These are phyloP conservation scores for Drosophila sordidapex DNA, from an alignment of 2,888 invertebrate species.

Conservation along the genomic window DNA sequence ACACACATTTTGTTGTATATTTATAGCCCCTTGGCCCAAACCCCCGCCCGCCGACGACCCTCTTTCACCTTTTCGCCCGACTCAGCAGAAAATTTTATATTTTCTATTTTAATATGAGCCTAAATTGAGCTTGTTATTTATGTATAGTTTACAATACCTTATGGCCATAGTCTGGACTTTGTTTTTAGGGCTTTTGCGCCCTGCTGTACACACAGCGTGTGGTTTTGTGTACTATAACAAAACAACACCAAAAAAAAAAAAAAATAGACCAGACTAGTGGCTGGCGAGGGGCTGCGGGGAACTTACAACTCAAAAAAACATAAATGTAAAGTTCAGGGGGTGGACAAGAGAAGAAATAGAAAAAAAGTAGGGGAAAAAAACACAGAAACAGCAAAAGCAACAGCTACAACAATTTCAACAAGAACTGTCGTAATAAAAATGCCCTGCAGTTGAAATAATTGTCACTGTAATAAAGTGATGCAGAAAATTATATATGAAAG, in stretches of 20 bases:
- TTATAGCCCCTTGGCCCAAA: constrained; percentile 3
- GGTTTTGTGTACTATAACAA: constrained; percentile 21
- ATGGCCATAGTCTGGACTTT: constrained; percentile 50
- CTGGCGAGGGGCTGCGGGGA: constrained; percentile 8
- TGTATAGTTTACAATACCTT: constrained; percentile 76
- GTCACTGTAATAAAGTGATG: constrained; percentile 80
- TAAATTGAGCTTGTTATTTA: constrained; percentile 78
- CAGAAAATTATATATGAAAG: constrained; percentile 67
- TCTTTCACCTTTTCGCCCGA: constrained; percentile 47
- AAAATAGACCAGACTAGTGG: constrained; percentile 17
- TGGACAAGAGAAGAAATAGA: neutral
- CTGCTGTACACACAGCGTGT: constrained; percentile 60
- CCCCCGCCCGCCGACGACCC: neutral
- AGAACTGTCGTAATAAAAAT: constrained; percentile 76
- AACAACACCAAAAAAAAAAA: constrained; percentile 25
- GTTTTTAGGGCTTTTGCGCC: constrained; percentile 39
- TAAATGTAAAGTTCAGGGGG: constrained; percentile 23
- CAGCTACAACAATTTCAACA: constrained; percentile 51
- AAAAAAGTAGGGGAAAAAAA: neutral
- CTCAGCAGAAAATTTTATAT: constrained; percentile 65
- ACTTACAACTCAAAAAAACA: constrained; percentile 10
- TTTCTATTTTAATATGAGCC: constrained; percentile 75
- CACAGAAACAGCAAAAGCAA: constrained; percentile 19
- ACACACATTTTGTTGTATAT: constrained; percentile 63
- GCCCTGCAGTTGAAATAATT: constrained; percentile 80